A percentile compares a stretch with the other conserved stretches of the same genome.
These are phyloP conservation scores for Epsilonema sp. DNA, from an alignment of 2,888 invertebrate species.

Conservation along the genomic window DNA sequence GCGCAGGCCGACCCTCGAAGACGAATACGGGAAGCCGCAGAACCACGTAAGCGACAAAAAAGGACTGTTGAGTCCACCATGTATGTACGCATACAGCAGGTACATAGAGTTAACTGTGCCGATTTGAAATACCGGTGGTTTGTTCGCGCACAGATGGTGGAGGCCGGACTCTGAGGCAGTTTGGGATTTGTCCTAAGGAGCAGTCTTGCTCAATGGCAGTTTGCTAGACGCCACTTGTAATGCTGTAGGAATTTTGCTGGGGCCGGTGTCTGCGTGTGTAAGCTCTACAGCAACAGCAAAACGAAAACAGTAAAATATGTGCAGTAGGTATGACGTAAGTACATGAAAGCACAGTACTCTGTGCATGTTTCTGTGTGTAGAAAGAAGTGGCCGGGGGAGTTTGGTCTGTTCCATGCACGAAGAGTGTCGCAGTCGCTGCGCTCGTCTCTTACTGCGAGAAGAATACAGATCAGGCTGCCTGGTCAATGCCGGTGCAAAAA, in stretches of 20 bases:
- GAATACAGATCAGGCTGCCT: conserved; percentile 18
- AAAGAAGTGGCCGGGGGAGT: conserved; percentile 25
- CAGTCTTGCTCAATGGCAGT: background rate
- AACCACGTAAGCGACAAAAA: conserved; percentile 2
- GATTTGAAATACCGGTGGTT: no score
- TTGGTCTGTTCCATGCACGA: conserved; percentile 19
- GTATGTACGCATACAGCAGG: no score
- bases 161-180: background rate
- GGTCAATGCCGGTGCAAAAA: conserved; percentile 22
- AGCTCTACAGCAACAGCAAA: no score
- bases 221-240: conserved; percentile 20
- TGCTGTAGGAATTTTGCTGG: conserved; percentile 24
- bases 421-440: conserved; percentile 20
- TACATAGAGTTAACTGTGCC: no score
- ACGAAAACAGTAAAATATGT: no score
- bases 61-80: no score
- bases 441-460: conserved; percentile 20
- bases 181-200: conserved; percentile 12
- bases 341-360: no score
- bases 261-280: conserved; percentile 21
- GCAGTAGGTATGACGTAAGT: no score
- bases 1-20: background rate
- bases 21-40: background rate
- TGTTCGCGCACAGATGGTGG: background rate
- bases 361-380: no score